Evolutionary conservation across 2,113 vertebrate genomes (phyloP), one percentile per base, ranked within the genome.

Genomic region (Megaleporinus macrocephalus): DNA sequence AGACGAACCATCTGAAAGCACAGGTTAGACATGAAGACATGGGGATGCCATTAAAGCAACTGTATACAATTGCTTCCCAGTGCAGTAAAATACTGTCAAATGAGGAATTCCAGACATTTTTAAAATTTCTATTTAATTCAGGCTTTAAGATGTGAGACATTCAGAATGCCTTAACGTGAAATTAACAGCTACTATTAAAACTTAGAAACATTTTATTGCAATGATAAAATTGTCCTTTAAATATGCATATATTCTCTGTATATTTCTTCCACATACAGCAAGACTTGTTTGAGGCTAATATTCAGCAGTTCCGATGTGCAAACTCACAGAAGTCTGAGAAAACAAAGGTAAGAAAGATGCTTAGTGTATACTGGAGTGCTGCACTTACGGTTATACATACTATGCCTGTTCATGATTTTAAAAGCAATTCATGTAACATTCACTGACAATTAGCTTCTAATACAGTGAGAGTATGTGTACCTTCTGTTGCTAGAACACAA

Each of bases 241-340:
- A n/a, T n/a, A n/a, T n/a, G n/a, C n/a, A n/a, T n/a, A n/a, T n/a
- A 36, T 6, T 36, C 3, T 36, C 3, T 36, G 36, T 11, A 6
- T 82, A 6, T 80, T 70, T 73, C 71, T 78, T 71, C 68, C 76
- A 87, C 86, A 57, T 75, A 89, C 91, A 95, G 92, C 83, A 93
- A 83, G 89, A 92, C 20, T 88, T 97, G 69, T 86, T 93, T 74
- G 92, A 96, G 85, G 94, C 95, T 73, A 96, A 95, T 69, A 76
- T 79, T 80, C 87, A 89, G 57, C 92, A 78, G 51, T 95, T 95
- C 80, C 90, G 81, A 30, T 96, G 95, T 92, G 93, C 90, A 76
- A 90, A 90, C 29, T 57, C 88, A 57, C 80, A 93, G 30, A 96
- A 93, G 83, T 89, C 92, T 74, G 89, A 95, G 68, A 89, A 85